Evolutionary conservation across 2,888 invertebrate species (phyloP).

Genomic region (Apodemia zela): DNA sequence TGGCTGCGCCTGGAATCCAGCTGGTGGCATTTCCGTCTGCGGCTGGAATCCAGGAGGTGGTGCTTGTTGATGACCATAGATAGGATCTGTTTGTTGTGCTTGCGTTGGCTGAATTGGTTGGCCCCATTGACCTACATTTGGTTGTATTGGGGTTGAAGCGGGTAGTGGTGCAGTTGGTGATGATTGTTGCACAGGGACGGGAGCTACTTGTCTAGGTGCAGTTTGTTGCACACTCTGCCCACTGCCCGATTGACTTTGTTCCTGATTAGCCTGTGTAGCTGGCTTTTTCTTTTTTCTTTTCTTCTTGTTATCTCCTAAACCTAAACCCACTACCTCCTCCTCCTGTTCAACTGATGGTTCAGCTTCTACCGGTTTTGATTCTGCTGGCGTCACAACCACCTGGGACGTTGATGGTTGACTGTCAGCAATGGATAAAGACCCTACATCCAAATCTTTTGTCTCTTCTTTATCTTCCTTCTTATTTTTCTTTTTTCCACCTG

Average conservation of each 20-base stretch:
- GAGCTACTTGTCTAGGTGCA: background rate
- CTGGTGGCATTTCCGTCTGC: background rate
- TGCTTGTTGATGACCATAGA: background rate
- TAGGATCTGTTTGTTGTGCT: background rate
- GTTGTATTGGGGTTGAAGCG: constrained; percentile 4
- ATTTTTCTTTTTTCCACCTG: constrained; percentile 41
- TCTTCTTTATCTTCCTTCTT: constrained; percentile 28
- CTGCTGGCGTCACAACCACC: constrained; percentile 9
- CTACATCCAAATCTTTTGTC: constrained; percentile 14
- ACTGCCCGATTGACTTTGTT: background rate
- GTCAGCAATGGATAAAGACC: constrained; percentile 20
- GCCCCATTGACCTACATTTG: background rate
- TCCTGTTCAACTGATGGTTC: constrained; percentile 28
- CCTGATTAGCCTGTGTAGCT: constrained; percentile 16
- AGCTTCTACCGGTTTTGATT: constrained; percentile 16
- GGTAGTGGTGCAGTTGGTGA: constrained; percentile 20
- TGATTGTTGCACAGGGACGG: background rate
- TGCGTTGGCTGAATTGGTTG: background rate
- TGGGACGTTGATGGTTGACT: constrained; percentile 20
- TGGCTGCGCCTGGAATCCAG: background rate
- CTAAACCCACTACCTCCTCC: constrained; percentile 34
- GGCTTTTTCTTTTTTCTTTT: constrained; percentile 41
- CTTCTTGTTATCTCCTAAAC: constrained; percentile 32
- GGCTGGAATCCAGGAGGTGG: background rate
- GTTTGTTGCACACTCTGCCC: background rate